Conservation (phyloP, 2,888 invertebrate genomes). For the Antheraea assamensis region DNA sequence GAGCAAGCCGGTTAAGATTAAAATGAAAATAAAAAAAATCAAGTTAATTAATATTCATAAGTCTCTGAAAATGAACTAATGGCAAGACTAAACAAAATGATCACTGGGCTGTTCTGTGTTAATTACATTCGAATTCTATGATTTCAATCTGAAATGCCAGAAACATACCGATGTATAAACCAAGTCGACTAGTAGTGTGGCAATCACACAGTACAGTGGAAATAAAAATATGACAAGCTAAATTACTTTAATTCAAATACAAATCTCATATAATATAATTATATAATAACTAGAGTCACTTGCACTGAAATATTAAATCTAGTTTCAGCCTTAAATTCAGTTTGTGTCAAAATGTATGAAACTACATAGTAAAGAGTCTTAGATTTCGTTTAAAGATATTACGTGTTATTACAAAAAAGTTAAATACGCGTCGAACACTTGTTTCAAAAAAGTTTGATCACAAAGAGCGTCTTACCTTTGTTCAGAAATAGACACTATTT, state of each 20-base stretch:
- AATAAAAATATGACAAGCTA: background rate
- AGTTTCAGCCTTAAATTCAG: too few species aligned
- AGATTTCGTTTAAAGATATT: too few species aligned
- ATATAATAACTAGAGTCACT: background rate
- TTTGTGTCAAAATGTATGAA: too few species aligned
- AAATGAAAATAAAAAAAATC: background rate
- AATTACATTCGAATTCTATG: background rate
- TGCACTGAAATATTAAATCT: background rate
- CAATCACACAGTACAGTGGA: background rate
- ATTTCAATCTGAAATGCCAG: background rate
- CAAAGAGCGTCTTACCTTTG: too few species aligned
- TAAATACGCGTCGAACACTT: too few species aligned
- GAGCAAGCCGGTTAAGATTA: background rate
- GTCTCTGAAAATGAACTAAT: background rate
- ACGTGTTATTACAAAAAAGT: too few species aligned
- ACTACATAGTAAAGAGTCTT: too few species aligned
- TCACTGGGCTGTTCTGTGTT: slow-evolving; percentile 1
- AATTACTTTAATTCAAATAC: background rate
- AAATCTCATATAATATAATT: background rate
- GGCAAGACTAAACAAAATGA: background rate
- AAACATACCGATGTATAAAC: slow-evolving; percentile 3
- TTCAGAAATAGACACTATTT: too few species aligned
- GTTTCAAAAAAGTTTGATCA: too few species aligned
- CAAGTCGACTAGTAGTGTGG: background rate
- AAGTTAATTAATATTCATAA: background rate